These are phyloP conservation scores for Hippocampus kuda DNA, from an alignment of 2,797 vertebrate genomes.

Conservation along the genomic window DNA sequence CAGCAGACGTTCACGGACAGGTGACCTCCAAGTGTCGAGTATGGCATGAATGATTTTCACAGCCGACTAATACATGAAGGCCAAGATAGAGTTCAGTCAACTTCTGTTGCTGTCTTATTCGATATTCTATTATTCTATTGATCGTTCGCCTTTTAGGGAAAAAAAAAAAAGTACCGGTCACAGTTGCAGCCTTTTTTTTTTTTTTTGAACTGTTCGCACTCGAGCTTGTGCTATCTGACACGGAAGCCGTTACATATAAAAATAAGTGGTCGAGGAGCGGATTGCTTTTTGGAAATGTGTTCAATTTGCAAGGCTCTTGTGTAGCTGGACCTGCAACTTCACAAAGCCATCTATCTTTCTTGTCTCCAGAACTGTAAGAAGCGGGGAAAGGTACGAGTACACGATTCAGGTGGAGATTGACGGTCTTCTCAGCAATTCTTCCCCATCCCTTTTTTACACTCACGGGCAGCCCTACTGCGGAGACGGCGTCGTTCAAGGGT, in stretches of 20 bases:
- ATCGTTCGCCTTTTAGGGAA: neutral
- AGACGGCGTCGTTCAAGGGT: conserved; percentile 77
- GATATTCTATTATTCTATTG: neutral
- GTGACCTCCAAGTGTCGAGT: neutral
- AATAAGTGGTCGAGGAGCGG: too few species aligned
- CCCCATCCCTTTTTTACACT: conserved; percentile 71
- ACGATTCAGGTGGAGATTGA: conserved; percentile 74
- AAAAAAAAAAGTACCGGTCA: neutral
- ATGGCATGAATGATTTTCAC: neutral
- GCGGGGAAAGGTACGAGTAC: conserved; percentile 76
- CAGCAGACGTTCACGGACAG: conserved; percentile 66
- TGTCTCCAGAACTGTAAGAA: conserved; percentile 69
- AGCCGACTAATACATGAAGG: neutral
- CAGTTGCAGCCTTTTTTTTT: neutral
- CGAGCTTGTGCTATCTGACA: too few species aligned
- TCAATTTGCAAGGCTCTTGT: neutral
- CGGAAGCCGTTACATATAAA: too few species aligned
- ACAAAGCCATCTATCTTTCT: neutral
- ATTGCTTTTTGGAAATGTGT: too few species aligned
- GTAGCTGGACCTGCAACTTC: neutral
- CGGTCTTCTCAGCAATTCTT: conserved; percentile 69
- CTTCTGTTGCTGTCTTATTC: neutral
- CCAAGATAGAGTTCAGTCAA: neutral
- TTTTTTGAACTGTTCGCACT: neutral
- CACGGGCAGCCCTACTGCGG: conserved; percentile 82